A percentile compares a stretch with the other conserved stretches of the same genome.
phyloP scores from a whole-genome alignment of 2,888 invertebrate species.

The Fragum sueziense region DNA sequence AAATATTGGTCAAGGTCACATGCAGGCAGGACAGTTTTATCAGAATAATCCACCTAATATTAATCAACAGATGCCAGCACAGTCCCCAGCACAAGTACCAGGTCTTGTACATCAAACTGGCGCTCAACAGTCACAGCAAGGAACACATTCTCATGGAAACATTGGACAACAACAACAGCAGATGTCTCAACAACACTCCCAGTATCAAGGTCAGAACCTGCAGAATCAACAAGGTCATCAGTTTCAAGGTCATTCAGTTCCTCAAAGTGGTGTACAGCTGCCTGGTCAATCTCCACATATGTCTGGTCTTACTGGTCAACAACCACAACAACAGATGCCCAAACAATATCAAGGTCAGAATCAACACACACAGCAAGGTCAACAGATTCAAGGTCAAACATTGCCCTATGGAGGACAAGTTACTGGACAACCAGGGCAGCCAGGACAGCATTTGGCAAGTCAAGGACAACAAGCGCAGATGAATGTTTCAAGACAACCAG shows the following conservation, averaged over 20 bases:
- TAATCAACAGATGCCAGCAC: background rate
- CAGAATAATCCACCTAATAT: background rate
- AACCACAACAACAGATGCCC: constrained; percentile 21
- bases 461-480: background rate
- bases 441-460: background rate
- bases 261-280: background rate
- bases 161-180: background rate
- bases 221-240: constrained; percentile 33
- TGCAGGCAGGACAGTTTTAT: background rate
- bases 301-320: no score
- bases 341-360: constrained; percentile 19
- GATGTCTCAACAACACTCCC: background rate
- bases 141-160: background rate
- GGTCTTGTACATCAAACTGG: background rate
- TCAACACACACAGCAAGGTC: constrained; percentile 1
- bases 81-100: background rate
- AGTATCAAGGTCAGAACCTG: background rate
- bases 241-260: constrained; percentile 4
- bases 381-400: constrained; percentile 10
- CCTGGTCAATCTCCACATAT: constrained; percentile 5
- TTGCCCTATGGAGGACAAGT: background rate
- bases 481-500: background rate
- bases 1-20: background rate
- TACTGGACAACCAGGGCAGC: background rate
- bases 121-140: background rate